phyloP scores from a whole-genome alignment of 1,140 invertebrate species.

The Megathymus violae region DNA sequence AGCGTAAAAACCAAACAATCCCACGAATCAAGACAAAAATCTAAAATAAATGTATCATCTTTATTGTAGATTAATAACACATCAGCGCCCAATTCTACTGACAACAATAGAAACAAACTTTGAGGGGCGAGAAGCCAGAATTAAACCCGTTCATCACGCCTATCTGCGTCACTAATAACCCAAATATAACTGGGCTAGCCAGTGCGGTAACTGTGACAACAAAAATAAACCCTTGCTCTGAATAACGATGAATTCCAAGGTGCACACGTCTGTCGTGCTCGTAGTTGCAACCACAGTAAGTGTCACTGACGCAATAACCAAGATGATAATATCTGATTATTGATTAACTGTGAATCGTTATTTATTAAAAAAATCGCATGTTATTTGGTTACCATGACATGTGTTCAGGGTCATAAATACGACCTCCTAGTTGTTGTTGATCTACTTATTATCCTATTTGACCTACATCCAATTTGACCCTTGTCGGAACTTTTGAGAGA shows the following conservation, averaged over 20 bases:
- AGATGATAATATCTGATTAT: no score
- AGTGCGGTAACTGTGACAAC: slow-evolving; percentile 70
- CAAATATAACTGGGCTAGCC: slow-evolving; percentile 68
- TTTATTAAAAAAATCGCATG: no score
- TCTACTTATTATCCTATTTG: no score
- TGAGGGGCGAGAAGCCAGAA: slow-evolving; percentile 60
- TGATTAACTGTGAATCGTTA: no score
- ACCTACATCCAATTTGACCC: no score
- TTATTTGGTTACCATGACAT: no score
- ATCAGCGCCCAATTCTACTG: slow-evolving; percentile 44
- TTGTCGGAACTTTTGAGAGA: no score
- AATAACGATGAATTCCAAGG: slow-evolving; percentile 69
- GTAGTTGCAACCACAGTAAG: slow-evolving; percentile 24
- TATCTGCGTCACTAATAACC: slow-evolving; percentile 76
- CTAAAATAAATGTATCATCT: background rate
- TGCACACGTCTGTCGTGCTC: slow-evolving; percentile 61
- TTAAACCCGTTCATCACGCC: slow-evolving; percentile 67
- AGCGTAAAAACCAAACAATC: no score
- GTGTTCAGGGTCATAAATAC: no score
- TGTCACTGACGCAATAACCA: no score
- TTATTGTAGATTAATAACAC: slow-evolving; percentile 22
- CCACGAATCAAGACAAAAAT: no score
- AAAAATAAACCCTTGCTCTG: slow-evolving; percentile 74
- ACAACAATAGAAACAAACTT: slow-evolving; percentile 63
- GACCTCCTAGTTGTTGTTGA: no score